Base-by-base conservation (phyloP, 1,140 invertebrate genomes). In the Platorchestia sp. region DNA sequence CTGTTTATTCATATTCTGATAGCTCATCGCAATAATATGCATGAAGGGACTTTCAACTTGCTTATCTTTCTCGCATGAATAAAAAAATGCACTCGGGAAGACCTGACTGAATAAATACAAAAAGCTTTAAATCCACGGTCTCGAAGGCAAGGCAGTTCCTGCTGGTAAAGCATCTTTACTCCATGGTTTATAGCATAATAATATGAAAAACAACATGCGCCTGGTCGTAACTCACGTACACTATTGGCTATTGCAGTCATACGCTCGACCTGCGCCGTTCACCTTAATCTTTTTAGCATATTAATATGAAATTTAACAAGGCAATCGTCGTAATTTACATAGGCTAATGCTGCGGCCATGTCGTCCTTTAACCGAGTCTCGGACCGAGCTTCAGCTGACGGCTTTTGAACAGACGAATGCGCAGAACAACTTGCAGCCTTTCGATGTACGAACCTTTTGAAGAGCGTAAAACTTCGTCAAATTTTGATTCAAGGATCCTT, bases 281-380 rank as follows among this genome's bases (percentile, higher is more conserved):
- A 93, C 91, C 91, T 93, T 93, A 93, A 93, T 93, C 91, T 93
- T 93, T 93, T 93, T 93, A 93, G 91, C 91, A 93, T 93, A 93
- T 93, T 93, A 93, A 93, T 93, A 93, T 93, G 91, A 93, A 93
- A 93, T 93, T 93, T 93, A 93, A 93, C 91, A 93, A 93, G 91
- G 91, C 91, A 93, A 93, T 93, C 91, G 91, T 93, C 91, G 91
- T 93, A 93, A 93, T 93, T 93, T 93, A 93, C 91, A 93, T 93
- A 93, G 91, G 43, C 91, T 93, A 93, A 93, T 93, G 91, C 91
- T 45, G 43, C 22, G 91, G 91, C 43, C 45, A 41, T n/a, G 91
- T 19, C 45, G n/a, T 45, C 45, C 91, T 93, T 93, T 93, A 93
- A 93, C 91, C 91, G 45, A 44, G 41, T 75, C 59, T 75, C 27